Evolutionary conservation across 30 jellyfish, hydroid and myxozoan genomes (phyloP), one percentile per base, ranked within the genome.

Genomic region (Euphysa ruthae): DNA sequence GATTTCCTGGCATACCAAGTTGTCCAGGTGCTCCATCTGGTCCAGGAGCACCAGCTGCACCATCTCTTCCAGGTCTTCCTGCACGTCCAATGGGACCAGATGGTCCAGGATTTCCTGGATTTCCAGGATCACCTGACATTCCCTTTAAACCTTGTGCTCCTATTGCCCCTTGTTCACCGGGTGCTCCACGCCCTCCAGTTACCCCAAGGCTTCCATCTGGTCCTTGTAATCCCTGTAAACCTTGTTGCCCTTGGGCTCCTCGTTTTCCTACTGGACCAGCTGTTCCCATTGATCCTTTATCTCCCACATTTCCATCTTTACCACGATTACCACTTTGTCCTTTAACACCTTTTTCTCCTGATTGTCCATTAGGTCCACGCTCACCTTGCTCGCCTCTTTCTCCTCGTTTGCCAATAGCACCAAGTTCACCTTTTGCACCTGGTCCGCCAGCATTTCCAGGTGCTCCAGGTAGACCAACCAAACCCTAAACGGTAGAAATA

Each of bases 301-400:
- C 43, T 26, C 94, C 94, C 6, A 34, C 80, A 1, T 58, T 15
- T 14, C 80, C 80, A 27, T 68, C 80, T 26, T n/a, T 44, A 2
- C 94, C 94, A 28, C 80, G 71, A 27, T 50, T 58, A 4, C 94
- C 94, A 43, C 35, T 52, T 35, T 20, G 43, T 0, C 94, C 94
- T 43, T 61, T 63, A 34, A 30, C 70, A 13, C 94, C 94, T 85
- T 82, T 55, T 21, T 28, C 25, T 27, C 81, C 81, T 16, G 70
- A 22, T 4, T 16, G 33, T 30, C 82, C 91, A 4, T 64, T 62
- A 29, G 0, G 6, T 0, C 91, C 91, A 13, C 83, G 26, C 24
- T 63, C 82, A 13, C 91, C 91, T 55, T 75, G 82, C 25, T 75
- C 91, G 14, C 91, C 91, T 49, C 84, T 74, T 16, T 49, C 83